A percentile compares a stretch with the other conserved stretches of the same genome.
These are phyloP conservation scores for Loriculus beryllinus DNA, from an alignment of 2,797 vertebrate species.

Conservation along the genomic window DNA sequence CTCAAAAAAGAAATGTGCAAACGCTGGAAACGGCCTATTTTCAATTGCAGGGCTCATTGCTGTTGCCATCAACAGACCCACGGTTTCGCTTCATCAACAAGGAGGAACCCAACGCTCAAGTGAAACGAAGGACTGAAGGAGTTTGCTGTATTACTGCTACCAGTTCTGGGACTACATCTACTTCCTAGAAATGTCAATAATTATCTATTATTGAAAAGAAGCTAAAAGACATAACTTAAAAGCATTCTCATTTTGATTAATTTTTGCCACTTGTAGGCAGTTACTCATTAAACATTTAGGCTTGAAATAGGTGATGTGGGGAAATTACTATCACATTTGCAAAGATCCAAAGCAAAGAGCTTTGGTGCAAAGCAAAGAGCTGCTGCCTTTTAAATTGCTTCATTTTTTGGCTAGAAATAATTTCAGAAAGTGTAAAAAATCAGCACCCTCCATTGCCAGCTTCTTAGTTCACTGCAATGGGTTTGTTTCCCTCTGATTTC, in stretches of 20 bases:
- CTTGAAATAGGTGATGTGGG: not conserved
- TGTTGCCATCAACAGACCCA: not conserved
- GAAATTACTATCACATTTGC: not conserved
- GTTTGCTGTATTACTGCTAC: not conserved
- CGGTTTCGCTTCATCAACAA: not conserved
- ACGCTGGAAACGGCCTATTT: not conserved
- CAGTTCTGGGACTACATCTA: not conserved
- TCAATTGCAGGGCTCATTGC: not conserved
- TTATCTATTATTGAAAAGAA: constrained; percentile 14
- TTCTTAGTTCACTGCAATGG: not conserved
- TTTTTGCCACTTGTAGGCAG: not conserved
- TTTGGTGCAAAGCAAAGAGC: not conserved
- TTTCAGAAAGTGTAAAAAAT: not conserved
- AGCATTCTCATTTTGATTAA: constrained; percentile 17
- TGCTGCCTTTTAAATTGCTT: not conserved
- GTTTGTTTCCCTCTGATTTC: not conserved
- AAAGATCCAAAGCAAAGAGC: not conserved
- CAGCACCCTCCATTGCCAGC: not conserved
- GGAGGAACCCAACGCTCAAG: not conserved
- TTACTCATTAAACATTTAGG: constrained; percentile 20
- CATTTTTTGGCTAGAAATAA: not conserved
- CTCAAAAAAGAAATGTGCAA: not conserved
- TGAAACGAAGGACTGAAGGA: not conserved
- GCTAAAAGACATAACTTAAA: not conserved
- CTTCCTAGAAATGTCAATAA: constrained; percentile 23